Percentiles rank a stretch among this genome's conserved stretches.
Conservation (phyloP, 1,140 invertebrate genomes). For the Bombus superbus region DNA sequence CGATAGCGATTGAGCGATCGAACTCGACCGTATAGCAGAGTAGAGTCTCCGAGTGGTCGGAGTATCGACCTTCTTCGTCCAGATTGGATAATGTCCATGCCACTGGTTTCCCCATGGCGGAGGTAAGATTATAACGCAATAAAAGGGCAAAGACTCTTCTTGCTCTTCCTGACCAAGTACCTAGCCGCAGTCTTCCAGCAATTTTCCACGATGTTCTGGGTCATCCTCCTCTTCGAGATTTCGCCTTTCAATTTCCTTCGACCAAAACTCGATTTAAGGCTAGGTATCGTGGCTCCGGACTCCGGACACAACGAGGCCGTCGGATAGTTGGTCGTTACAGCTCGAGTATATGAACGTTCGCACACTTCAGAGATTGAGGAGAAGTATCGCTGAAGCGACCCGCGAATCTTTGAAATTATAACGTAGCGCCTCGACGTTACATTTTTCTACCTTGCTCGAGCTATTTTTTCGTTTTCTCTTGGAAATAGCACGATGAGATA, state of each 20-base stretch:
- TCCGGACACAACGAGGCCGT: not conserved
- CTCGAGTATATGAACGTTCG: not conserved
- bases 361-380: too few species aligned
- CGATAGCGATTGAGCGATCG: not conserved
- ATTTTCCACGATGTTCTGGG: conserved; percentile 35
- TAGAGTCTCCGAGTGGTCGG: not conserved
- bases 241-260: conserved; percentile 51
- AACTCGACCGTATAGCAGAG: not conserved
- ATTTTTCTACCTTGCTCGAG: not conserved
- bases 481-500: not conserved
- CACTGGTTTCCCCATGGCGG: not conserved
- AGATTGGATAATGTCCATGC: conserved; percentile 43
- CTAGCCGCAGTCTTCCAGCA: conserved; percentile 31
- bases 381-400: not conserved
- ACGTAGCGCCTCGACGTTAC: not conserved
- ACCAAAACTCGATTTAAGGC: conserved; percentile 46
- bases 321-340: conserved; percentile 1
- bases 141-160: conserved; percentile 39
- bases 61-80: conserved; percentile 1
- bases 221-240: conserved; percentile 31
- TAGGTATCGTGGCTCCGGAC: not conserved
- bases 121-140: conserved; percentile 50
- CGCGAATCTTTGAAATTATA: not conserved
- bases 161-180: not conserved
- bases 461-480: not conserved